phyloP scores from a whole-genome alignment of 2,113 vertebrate genomes.

The Scophthalmus maximus region DNA sequence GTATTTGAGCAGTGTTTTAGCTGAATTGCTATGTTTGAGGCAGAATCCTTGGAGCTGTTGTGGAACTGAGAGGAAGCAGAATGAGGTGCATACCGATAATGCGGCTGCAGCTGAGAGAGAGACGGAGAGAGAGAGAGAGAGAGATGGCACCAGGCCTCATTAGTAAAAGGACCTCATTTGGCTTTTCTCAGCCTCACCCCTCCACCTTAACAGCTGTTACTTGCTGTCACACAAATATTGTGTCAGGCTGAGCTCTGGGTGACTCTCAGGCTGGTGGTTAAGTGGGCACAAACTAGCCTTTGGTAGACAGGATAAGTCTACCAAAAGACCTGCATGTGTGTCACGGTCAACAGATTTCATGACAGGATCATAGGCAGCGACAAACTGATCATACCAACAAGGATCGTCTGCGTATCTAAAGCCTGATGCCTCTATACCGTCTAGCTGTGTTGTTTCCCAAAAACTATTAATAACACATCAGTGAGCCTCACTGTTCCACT shows the following conservation, averaged over 20 bases:
- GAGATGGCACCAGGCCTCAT: slow-evolving; percentile 58
- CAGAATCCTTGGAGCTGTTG: slow-evolving; percentile 64
- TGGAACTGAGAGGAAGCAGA: slow-evolving; percentile 67
- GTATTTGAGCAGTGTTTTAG: slow-evolving; percentile 59
- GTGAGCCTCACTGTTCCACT: not conserved
- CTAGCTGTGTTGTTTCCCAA: not conserved
- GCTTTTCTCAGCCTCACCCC: slow-evolving; percentile 66
- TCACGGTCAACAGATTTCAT: slow-evolving; percentile 10
- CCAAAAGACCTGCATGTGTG: not conserved
- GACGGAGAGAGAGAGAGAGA: slow-evolving; percentile 10
- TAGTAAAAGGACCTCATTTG: slow-evolving; percentile 74
- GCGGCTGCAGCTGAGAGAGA: slow-evolving; percentile 61
- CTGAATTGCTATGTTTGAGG: slow-evolving; percentile 68
- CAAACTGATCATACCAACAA: not conserved
- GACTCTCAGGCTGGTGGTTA: slow-evolving; percentile 37
- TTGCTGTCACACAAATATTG: slow-evolving; percentile 42
- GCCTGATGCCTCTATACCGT: not conserved
- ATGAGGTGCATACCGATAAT: slow-evolving; percentile 73
- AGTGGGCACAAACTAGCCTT: slow-evolving; percentile 21
- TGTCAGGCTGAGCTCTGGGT: slow-evolving; percentile 19
- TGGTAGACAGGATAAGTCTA: slow-evolving; percentile 2
- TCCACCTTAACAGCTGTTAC: slow-evolving; percentile 74
- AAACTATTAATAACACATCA: not conserved
- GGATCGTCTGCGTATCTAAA: not conserved
- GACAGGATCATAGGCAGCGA: slow-evolving; percentile 3